Conservation (phyloP, 1,140 invertebrate species). For the Dendrolimus kikuchii region DNA sequence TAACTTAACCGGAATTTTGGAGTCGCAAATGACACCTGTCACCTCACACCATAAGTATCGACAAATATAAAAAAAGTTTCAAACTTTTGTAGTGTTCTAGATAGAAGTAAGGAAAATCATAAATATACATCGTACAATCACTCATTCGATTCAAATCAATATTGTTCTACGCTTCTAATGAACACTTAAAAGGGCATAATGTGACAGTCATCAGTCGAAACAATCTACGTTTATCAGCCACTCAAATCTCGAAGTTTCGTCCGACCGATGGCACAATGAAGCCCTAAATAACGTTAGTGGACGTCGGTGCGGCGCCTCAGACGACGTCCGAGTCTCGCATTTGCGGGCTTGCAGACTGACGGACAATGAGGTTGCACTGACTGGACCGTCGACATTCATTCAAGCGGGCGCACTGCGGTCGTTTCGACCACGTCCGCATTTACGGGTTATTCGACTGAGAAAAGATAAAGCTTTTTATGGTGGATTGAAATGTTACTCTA, state of each 20-base stretch:
- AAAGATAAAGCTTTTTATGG: constrained; percentile 34
- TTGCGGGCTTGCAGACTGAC: constrained; percentile 38
- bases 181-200: constrained; percentile 40
- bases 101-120: too few species aligned
- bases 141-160: not conserved
- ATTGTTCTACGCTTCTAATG: constrained; percentile 23
- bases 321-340: constrained; percentile 33
- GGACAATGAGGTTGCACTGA: constrained; percentile 48
- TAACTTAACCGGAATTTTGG: too few species aligned
- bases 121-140: too few species aligned
- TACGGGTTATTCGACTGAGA: constrained; percentile 41
- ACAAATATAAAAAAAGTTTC: too few species aligned
- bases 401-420: constrained; percentile 17
- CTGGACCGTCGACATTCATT: constrained; percentile 34
- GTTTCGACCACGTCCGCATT: constrained; percentile 30
- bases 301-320: constrained; percentile 54
- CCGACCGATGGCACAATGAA: constrained; percentile 59
- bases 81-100: too few species aligned
- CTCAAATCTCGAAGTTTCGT: constrained; percentile 44
- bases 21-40: too few species aligned
- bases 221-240: constrained; percentile 39
- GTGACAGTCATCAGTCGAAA: constrained; percentile 51
- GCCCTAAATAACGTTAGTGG: constrained; percentile 56
- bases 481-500: constrained; percentile 26
- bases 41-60: too few species aligned